Conservation (phyloP, 2,888 invertebrate genomes). For the Chaetoderma sp. region DNA sequence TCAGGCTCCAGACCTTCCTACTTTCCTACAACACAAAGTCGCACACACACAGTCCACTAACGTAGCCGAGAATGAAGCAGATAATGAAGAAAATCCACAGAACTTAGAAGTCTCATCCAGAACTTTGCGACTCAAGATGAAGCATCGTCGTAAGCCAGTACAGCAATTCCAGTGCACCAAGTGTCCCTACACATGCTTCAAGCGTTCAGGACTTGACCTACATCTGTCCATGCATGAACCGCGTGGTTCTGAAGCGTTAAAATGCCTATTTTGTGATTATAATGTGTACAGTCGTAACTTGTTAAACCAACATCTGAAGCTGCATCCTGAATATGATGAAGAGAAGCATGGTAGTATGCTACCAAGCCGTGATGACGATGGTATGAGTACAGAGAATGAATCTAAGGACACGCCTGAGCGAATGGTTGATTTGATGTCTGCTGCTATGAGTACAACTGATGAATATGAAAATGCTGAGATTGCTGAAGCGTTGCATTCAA, state of each 20-base stretch:
- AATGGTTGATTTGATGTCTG: conserved; percentile 1
- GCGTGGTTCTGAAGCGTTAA: conserved; percentile 42
- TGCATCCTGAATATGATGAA: conserved; percentile 53
- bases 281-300: conserved; percentile 50
- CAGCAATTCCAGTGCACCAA: conserved; percentile 56
- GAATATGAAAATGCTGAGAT: too few relatives aligned
- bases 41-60: conserved; percentile 39
- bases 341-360: too few relatives aligned
- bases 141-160: conserved; percentile 51
- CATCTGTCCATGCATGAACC: conserved; percentile 55
- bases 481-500: too few relatives aligned
- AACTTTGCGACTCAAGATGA: conserved; percentile 45
- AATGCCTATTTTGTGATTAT: conserved; percentile 57
- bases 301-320: conserved; percentile 54
- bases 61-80: conserved; percentile 25
- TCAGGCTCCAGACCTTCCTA: conserved; percentile 53
- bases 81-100: conserved; percentile 26
- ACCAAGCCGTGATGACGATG: neutral
- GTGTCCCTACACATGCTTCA: conserved; percentile 57
- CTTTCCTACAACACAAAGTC: conserved; percentile 60
- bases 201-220: conserved; percentile 44
- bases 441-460: too few relatives aligned
- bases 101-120: conserved; percentile 42
- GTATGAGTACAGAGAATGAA: neutral
- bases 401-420: neutral